These are phyloP conservation scores for Talpa occidentalis DNA, from an alignment of 2,113 vertebrate genomes.

Conservation along the genomic window DNA sequence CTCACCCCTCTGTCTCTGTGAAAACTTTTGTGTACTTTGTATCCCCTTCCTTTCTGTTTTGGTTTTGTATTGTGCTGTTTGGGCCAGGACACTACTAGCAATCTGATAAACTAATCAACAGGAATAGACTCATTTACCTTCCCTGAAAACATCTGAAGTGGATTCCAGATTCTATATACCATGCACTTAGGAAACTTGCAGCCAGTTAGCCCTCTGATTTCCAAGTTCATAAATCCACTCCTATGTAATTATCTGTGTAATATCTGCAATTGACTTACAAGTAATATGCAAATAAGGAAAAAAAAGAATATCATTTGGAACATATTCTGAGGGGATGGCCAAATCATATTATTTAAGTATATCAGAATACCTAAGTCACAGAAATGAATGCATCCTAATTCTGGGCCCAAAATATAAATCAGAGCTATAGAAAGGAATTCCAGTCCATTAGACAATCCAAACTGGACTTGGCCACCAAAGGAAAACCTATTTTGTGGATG, in stretches of 20 bases:
- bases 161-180: neutral
- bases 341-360: neutral
- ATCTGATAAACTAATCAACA: slow-evolving; percentile 58
- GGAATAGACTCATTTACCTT: slow-evolving; percentile 8
- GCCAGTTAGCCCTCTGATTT: neutral
- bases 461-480: neutral
- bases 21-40: neutral
- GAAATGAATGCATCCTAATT: slow-evolving; percentile 34
- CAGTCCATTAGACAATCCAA: neutral
- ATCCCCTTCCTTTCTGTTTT: neutral
- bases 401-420: neutral
- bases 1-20: neutral
- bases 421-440: neutral
- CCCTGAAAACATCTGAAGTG: slow-evolving; percentile 35
- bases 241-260: neutral
- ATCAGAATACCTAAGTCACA: slow-evolving; percentile 31
- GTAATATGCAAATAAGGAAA: neutral
- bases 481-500: neutral
- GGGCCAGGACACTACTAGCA: slow-evolving; percentile 19
- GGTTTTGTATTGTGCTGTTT: neutral
- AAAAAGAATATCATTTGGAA: neutral
- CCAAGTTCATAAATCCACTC: neutral
- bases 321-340: neutral
- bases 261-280: neutral
- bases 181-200: neutral